Base-by-base conservation (phyloP, 1,140 invertebrate genomes). In the Drosophila sproati region DNA sequence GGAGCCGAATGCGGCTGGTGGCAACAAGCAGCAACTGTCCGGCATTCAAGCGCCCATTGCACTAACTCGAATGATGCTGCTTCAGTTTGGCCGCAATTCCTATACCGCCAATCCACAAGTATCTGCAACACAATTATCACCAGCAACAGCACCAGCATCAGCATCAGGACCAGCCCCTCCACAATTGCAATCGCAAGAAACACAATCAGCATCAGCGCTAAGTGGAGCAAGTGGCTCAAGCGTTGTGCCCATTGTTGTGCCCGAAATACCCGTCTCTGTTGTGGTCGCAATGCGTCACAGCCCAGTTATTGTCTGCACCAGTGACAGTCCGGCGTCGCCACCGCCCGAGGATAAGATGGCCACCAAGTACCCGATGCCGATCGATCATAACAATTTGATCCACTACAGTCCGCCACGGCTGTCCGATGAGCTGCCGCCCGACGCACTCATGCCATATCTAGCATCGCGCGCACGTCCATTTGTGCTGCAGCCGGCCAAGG, bases 211-310 rank as follows among this genome's bases (percentile, higher is more conserved):
- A 34, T 5, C 34, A 4, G 3, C 34, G 34, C 34, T 43, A n/a
- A n/a, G 10, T 43, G 39, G 39, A 3, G 39, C 8, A 3, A 3
- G 6, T 31, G 64, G 7, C 70, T 1, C 74, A 73, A 2, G 0
- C 5, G 83, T 73, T n/a, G 91, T 92, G 7, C 91, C 91, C 34
- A 89, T 92, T 47, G 57, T 87, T 28, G 32, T 92, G 31, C 91
- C 91, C 5, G 91, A 92, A 10, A 92, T 92, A 1, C 91, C 91
- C 34, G 83, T 81, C 29, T 91, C 91, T 0, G 87, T 92, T 28
- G 91, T 92, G 10, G 78, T 92, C 7, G 81, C 81, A 2, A 41
- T 83, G 64, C 73, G 77, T 32, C 70, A 77, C 8, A 86, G 82
- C 59, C 77, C 83, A 0, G 43, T 66, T 20, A 51, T 12, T 8